Evolutionary conservation across 2,797 vertebrate genomes (phyloP).

Genomic region (Takifugu ocellatus): DNA sequence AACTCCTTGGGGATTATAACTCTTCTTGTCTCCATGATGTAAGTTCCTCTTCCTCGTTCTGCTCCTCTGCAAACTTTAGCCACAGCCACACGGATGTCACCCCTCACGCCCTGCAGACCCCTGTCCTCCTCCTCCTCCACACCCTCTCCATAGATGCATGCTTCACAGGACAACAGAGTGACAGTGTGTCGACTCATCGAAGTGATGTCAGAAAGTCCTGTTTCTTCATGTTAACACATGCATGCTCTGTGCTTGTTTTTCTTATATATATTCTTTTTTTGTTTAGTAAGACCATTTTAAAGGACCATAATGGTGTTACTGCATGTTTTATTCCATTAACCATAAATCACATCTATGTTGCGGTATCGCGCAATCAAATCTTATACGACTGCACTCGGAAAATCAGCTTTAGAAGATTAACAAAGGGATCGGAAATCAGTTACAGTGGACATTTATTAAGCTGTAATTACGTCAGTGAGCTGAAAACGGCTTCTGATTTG

Average conservation of each 20-base stretch:
- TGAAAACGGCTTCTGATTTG: too few relatives aligned
- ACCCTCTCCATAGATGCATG: conserved; percentile 62
- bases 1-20: conserved; percentile 98
- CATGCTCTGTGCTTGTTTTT: conserved; percentile 51
- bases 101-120: conserved; percentile 49
- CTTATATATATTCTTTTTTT: conserved; percentile 35
- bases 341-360: conserved; percentile 31
- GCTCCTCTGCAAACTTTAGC: conserved; percentile 66
- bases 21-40: conserved; percentile 92
- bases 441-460: background rate
- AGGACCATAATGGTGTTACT: conserved; percentile 55
- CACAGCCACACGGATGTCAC: conserved; percentile 56
- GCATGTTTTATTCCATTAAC: conserved; percentile 45
- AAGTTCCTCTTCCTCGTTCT: conserved; percentile 84
- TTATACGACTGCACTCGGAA: background rate
- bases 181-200: conserved; percentile 58
- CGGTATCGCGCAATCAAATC: background rate
- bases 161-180: conserved; percentile 66
- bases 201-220: conserved; percentile 47
- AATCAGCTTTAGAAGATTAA: conserved; percentile 10
- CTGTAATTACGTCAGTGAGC: background rate
- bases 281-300: conserved; percentile 27
- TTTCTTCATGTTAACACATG: conserved; percentile 47
- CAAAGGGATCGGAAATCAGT: background rate
- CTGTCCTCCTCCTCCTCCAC: background rate